phyloP scores from a whole-genome alignment of 1,140 invertebrate species.

The Galendromus occidentalis region DNA sequence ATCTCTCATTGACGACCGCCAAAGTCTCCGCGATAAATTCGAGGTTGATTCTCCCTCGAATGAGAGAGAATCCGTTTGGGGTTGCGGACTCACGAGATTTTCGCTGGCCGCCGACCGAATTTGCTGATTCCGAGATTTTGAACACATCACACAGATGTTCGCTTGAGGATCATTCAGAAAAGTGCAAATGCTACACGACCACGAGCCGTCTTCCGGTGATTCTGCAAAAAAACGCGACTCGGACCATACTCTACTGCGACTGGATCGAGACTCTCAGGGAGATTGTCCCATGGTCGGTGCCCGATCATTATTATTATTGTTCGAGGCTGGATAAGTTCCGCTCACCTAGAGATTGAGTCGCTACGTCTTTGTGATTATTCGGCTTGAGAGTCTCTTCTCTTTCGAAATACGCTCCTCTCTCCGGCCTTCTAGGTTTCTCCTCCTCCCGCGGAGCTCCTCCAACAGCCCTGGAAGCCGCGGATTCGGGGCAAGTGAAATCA shows the following conservation, averaged over 20 bases:
- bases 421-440: background rate
- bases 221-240: background rate
- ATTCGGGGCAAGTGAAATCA: background rate
- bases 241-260: too few species aligned
- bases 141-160: conserved; percentile 54
- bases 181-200: conserved; percentile 50
- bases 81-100: background rate
- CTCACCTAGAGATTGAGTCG: too few species aligned
- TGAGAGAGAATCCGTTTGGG: background rate
- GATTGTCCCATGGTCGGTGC: background rate
- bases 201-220: conserved; percentile 24
- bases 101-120: background rate
- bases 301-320: background rate
- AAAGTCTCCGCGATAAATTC: background rate
- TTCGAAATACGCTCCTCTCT: too few species aligned
- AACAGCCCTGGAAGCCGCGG: background rate
- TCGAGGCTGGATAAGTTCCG: too few species aligned
- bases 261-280: background rate
- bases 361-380: too few species aligned
- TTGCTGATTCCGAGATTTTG: background rate
- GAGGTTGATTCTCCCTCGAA: background rate
- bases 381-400: too few species aligned
- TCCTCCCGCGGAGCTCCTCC: background rate
- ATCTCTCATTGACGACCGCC: background rate
- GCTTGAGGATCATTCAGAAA: conserved; percentile 37